A percentile compares a stretch with the other conserved stretches of the same genome.
These are phyloP conservation scores for Sphaeramia orbicularis DNA, from an alignment of 2,797 vertebrate genomes.

Conservation along the genomic window DNA sequence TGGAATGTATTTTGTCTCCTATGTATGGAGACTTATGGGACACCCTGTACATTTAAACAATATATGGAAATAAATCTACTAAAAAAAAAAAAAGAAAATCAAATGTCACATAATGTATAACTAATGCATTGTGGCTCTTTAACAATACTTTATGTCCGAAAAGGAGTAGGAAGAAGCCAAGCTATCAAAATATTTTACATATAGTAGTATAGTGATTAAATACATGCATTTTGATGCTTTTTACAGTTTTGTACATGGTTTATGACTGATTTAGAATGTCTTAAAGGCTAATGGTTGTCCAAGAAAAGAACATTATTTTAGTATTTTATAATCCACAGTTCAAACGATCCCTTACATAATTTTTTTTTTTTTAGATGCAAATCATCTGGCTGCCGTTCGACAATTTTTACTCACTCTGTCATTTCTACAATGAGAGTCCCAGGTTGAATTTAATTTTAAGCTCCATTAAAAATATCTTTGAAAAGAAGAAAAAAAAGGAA, in stretches of 20 bases:
- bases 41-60: too few relatives aligned
- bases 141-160: too few relatives aligned
- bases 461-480: conserved; percentile 54
- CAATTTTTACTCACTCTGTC: conserved; percentile 34
- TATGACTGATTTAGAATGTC: conserved; percentile 19
- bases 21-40: too few relatives aligned
- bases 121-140: too few relatives aligned
- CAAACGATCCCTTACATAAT: conserved; percentile 41
- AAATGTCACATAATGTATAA: too few relatives aligned
- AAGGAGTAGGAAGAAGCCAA: too few relatives aligned
- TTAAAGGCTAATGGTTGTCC: conserved; percentile 33
- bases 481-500: conserved; percentile 55
- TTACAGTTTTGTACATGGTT: conserved; percentile 40
- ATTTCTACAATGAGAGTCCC: conserved; percentile 20
- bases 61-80: too few relatives aligned
- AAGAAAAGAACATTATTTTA: conserved; percentile 18
- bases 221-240: conserved; percentile 37
- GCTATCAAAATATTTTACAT: too few relatives aligned
- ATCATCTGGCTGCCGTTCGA: conserved; percentile 35
- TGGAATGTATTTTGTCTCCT: too few relatives aligned
- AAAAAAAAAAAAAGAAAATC: too few relatives aligned
- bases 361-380: conserved; percentile 41
- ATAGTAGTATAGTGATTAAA: conserved; percentile 49
- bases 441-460: conserved; percentile 64
- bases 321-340: conserved; percentile 19